These are phyloP conservation scores for Agriopis leucophaearia DNA, from an alignment of 2,888 invertebrate species.

Conservation along the genomic window DNA sequence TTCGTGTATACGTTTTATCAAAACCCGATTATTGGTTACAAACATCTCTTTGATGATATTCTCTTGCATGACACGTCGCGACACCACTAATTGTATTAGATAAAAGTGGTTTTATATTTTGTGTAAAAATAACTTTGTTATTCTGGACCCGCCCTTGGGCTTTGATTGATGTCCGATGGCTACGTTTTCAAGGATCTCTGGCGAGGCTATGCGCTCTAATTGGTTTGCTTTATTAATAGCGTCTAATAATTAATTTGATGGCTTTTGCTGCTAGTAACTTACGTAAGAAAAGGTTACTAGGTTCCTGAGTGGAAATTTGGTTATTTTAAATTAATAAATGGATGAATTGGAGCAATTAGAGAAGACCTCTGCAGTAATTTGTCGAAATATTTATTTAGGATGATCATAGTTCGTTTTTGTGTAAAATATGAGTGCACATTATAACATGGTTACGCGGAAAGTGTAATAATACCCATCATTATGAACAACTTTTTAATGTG, in stretches of 20 bases:
- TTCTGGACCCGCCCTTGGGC: constrained; percentile 22
- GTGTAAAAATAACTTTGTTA: neutral
- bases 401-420: too few species aligned
- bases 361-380: too few species aligned
- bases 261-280: constrained; percentile 10
- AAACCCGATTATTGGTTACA: too few species aligned
- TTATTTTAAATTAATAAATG: neutral
- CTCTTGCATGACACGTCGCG: too few species aligned
- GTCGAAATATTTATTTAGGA: too few species aligned
- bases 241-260: constrained; percentile 12
- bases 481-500: too few species aligned
- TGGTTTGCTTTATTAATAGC: constrained; percentile 24
- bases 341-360: neutral
- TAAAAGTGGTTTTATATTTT: neutral
- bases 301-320: neutral
- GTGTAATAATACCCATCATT: too few species aligned
- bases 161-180: constrained; percentile 29
- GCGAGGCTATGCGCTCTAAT: constrained; percentile 23
- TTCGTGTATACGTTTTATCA: too few species aligned
- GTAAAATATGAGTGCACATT: too few species aligned
- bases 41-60: too few species aligned
- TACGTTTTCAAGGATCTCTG: constrained; percentile 27
- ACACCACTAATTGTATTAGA: too few species aligned
- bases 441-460: too few species aligned
- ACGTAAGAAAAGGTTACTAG: constrained; percentile 1